Evolutionary conservation across 2,888 invertebrate species (phyloP).

Genomic region (Pteria penguin): DNA sequence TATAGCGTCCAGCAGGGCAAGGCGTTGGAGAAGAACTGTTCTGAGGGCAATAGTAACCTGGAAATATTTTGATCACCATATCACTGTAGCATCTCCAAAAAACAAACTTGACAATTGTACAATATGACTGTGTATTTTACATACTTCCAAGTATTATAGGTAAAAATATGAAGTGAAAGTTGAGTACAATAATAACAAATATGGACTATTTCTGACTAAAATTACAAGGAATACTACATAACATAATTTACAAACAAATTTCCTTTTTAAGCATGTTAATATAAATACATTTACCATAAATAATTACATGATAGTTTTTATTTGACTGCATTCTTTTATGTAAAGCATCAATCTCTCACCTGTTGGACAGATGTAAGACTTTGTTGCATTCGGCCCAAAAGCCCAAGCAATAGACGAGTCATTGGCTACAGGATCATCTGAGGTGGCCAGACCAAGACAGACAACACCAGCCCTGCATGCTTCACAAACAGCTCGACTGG

Average conservation of each 20-base stretch:
- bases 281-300: too few species aligned
- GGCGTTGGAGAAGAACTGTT: conserved; percentile 65
- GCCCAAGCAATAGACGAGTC: conserved; percentile 55
- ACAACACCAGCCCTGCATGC: conserved; percentile 78
- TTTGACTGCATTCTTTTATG: too few species aligned
- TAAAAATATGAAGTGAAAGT: neutral
- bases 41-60: conserved; percentile 77
- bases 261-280: too few species aligned
- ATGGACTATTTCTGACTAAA: too few species aligned
- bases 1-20: conserved; percentile 73
- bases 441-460: conserved; percentile 70
- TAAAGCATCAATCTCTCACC: too few species aligned
- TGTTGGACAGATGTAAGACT: conserved; percentile 74
- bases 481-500: conserved; percentile 67
- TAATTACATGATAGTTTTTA: too few species aligned
- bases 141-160: too few species aligned
- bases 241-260: too few species aligned
- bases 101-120: too few species aligned
- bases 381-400: conserved; percentile 70
- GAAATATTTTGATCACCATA: neutral
- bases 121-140: too few species aligned
- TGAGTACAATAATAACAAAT: neutral
- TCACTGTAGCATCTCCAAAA: neutral
- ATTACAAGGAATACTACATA: too few species aligned
- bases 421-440: conserved; percentile 74